Evolutionary conservation across 2,113 vertebrate genomes (phyloP), one percentile per base, ranked within the genome.

Genomic region (Syngnathus scovelli): DNA sequence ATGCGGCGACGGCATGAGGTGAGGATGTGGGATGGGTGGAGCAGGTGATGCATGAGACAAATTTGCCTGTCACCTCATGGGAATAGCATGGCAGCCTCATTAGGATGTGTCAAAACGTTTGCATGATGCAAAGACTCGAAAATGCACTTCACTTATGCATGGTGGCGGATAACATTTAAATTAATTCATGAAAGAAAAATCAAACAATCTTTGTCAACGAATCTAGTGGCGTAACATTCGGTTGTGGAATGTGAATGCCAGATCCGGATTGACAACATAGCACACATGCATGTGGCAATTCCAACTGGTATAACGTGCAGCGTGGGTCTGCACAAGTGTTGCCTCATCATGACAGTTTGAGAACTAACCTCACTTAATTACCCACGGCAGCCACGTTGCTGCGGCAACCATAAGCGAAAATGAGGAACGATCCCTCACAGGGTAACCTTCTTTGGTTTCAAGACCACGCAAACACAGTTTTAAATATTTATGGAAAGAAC

Each of bases 251-350:
- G 81, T 77, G 56, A 74, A 64, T 74, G 49, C 46, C 69, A 55
- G 41, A 48, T 52, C 77, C 72, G 55, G 85, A 66, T 21, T 54
- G 74, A 64, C 84, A 11, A 69, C 83, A 89, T 89, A 61, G 70
- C 73, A 61, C 13, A 66, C 36, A 8, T 13, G 61, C 61, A 27
- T 44, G 39, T 1, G 3, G 21, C 21, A 27, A 38, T 58, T 13
- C 27, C 9, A 36, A 58, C 13, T 62, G 12, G 39, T 43, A 21
- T 1, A 21, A 59, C 33, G 33, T 16, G 55, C 11, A 13, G 27
- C 27, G 27, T 33, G 55, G 27, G 27, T 58, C 23, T 36, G 27
- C 13, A 36, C 16, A 2, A 7, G 46, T 19, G 46, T 49, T 49
- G 2, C 19, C n/a, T 21, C 19, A 3, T n/a, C 21, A 7, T n/a